Percentiles rank a stretch among this genome's conserved stretches.
Conservation (phyloP, 1,140 invertebrate species). For the Probaryconus sp. region DNA sequence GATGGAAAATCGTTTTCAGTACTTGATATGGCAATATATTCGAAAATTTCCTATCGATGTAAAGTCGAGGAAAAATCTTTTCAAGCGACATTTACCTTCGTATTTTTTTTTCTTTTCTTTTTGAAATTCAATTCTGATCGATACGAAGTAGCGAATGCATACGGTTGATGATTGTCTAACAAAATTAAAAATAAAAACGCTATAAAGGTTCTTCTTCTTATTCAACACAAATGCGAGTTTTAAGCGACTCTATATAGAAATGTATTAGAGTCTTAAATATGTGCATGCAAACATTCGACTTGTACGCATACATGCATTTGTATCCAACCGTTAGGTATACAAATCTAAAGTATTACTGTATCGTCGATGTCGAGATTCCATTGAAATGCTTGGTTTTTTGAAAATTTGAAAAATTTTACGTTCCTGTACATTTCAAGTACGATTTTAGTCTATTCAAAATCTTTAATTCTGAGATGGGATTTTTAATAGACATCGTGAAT, state of each 20-base stretch:
- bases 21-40: too few species aligned
- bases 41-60: too few species aligned
- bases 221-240: constrained; percentile 40
- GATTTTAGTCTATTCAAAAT: too few species aligned
- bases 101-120: not conserved
- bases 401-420: constrained; percentile 13
- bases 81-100: too few species aligned
- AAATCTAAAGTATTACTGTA: constrained; percentile 59
- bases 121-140: constrained; percentile 7
- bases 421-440: constrained; percentile 1
- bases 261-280: constrained; percentile 58
- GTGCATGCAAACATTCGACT: constrained; percentile 50
- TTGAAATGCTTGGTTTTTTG: constrained; percentile 25
- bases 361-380: constrained; percentile 25
- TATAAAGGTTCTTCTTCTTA: constrained; percentile 30
- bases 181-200: constrained; percentile 21
- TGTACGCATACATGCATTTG: constrained; percentile 38
- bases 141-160: not conserved
- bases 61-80: too few species aligned
- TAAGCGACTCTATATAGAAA: constrained; percentile 27
- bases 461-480: too few species aligned
- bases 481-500: too few species aligned
- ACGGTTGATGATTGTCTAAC: constrained; percentile 3
- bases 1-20: too few species aligned
- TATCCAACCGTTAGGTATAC: constrained; percentile 55